These are phyloP conservation scores for Agriopis marginaria DNA, from an alignment of 2,888 invertebrate species.

Conservation along the genomic window DNA sequence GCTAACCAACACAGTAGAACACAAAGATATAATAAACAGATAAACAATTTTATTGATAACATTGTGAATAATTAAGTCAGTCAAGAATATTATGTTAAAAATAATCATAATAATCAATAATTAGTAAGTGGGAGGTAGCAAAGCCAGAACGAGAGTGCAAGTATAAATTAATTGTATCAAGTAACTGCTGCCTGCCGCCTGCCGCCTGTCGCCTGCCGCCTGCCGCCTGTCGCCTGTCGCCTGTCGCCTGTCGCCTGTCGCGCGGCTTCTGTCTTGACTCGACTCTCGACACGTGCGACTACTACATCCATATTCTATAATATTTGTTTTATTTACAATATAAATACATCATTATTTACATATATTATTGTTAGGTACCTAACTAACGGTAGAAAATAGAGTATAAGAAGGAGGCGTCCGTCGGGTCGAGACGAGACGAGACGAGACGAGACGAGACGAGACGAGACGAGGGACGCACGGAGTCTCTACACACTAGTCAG, in stretches of 20 bases:
- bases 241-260: too few species aligned
- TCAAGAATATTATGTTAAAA: too few species aligned
- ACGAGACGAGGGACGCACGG: background rate
- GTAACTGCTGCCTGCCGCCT: background rate
- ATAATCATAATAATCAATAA: too few species aligned
- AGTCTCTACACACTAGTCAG: conserved; percentile 20
- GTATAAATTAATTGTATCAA: too few species aligned
- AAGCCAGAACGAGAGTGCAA: too few species aligned
- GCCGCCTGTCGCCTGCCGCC: too few species aligned
- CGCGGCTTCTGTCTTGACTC: background rate
- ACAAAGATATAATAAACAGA: too few species aligned
- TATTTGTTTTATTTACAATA: conserved; percentile 1
- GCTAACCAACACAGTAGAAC: too few species aligned
- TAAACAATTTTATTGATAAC: too few species aligned
- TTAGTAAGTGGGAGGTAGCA: too few species aligned
- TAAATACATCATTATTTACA: conserved; percentile 13
- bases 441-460: background rate
- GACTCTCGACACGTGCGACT: background rate
- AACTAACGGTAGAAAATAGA: background rate
- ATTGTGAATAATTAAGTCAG: too few species aligned
- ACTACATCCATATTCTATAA: background rate
- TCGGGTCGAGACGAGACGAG: background rate
- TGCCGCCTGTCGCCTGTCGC: background rate
- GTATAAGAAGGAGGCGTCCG: background rate
- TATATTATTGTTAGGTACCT: background rate